Conservation (phyloP, 1,140 invertebrate species). For the Caerostris extrusa region DNA sequence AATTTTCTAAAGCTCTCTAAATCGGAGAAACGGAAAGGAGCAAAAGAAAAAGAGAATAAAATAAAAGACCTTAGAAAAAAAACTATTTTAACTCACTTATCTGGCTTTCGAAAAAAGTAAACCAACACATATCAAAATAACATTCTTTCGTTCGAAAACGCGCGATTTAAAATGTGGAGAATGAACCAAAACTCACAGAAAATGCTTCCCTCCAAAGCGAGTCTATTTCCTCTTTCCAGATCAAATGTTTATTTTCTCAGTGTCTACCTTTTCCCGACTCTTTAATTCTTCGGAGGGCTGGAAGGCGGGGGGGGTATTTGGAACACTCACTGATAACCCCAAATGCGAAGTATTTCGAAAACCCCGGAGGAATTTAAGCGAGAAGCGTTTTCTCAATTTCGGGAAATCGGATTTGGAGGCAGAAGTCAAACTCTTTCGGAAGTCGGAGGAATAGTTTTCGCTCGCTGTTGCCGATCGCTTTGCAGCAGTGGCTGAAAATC, state of each 20-base stretch:
- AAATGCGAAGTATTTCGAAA: constrained; percentile 44
- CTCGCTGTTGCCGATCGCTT: too few species aligned
- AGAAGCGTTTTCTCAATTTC: background rate
- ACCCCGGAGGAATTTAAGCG: background rate
- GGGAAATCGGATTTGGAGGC: background rate
- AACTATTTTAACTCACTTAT: constrained; percentile 13
- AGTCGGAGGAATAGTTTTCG: too few species aligned
- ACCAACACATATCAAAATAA: background rate
- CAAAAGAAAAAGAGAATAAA: background rate
- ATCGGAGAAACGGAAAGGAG: background rate
- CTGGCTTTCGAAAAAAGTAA: background rate
- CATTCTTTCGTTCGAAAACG: background rate
- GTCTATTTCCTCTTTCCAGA: constrained; percentile 30
- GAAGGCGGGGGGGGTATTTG: background rate
- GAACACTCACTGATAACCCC: constrained; percentile 27
- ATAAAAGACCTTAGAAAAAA: background rate
- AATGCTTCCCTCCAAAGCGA: background rate
- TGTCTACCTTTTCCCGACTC: constrained; percentile 13
- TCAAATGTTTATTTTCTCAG: constrained; percentile 59
- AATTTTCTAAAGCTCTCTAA: constrained; percentile 13
- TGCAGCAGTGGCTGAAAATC: too few species aligned
- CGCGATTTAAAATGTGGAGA: background rate
- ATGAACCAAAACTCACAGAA: background rate
- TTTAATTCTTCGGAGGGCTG: constrained; percentile 18
- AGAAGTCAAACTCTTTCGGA: background rate